Evolutionary conservation across 2,888 invertebrate species (phyloP).

Genomic region (Chymomyza caudatula): DNA sequence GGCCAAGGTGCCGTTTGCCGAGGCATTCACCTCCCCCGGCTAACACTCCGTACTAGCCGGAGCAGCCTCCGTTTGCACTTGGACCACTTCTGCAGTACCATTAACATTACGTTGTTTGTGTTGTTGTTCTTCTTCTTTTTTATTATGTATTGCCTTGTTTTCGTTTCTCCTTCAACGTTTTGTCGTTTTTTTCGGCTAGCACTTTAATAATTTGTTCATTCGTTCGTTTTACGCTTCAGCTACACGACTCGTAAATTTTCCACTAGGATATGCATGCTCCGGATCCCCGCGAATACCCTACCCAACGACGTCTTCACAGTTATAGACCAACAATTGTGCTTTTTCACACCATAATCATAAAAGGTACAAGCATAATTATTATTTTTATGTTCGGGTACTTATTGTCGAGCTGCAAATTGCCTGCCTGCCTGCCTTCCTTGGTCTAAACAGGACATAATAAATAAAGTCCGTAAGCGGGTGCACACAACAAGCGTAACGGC

Average conservation of each 20-base stretch:
- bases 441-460: constrained; percentile 47
- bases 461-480: constrained; percentile 26
- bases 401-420: constrained; percentile 72
- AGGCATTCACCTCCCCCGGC: constrained; percentile 18
- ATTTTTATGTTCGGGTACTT: constrained; percentile 73
- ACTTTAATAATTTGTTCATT: constrained; percentile 67
- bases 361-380: constrained; percentile 73
- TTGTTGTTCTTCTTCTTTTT: constrained; percentile 28
- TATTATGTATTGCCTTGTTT: constrained; percentile 31
- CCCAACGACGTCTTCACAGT: not conserved
- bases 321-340: constrained; percentile 68
- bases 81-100: constrained; percentile 28
- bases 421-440: constrained; percentile 68
- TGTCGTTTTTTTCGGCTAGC: constrained; percentile 16
- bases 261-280: constrained; percentile 31
- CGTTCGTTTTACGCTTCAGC: constrained; percentile 49
- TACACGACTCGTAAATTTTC: constrained; percentile 66
- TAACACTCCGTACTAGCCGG: too few relatives aligned
- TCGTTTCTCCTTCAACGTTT: not conserved
- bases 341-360: constrained; percentile 73
- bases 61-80: constrained; percentile 6
- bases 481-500: not conserved
- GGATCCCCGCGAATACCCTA: constrained; percentile 10
- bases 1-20: constrained; percentile 53
- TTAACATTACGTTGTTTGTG: constrained; percentile 58